These are phyloP conservation scores for Hemicrepidius hirtus DNA, from an alignment of 2,888 invertebrate genomes.

Conservation along the genomic window DNA sequence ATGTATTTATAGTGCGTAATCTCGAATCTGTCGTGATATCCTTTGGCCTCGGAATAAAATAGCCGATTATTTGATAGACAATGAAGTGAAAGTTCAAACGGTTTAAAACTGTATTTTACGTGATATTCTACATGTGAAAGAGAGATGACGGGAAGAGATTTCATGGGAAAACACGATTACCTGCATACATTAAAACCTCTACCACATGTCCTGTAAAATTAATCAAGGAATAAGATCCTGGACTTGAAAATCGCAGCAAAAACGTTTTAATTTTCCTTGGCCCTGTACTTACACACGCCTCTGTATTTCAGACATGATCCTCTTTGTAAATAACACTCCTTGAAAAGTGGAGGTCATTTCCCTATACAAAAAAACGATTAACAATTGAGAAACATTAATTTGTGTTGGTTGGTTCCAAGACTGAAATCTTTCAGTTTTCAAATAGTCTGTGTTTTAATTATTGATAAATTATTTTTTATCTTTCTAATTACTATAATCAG, in stretches of 20 bases:
- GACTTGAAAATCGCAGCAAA: neutral
- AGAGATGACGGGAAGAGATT: conserved; percentile 16
- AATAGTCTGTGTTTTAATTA: conserved; percentile 38
- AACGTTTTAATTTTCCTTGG: neutral
- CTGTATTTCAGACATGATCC: neutral
- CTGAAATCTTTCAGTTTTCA: conserved; percentile 24
- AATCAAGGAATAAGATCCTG: too few relatives aligned
- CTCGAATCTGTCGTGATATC: conserved; percentile 58
- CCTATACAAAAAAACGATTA: conserved; percentile 36
- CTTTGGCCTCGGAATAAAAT: conserved; percentile 59
- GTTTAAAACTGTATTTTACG: conserved; percentile 42
- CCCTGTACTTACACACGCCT: neutral
- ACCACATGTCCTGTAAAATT: too few relatives aligned
- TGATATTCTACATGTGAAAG: conserved; percentile 37
- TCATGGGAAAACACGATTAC: conserved; percentile 19
- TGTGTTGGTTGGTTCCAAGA: conserved; percentile 41
- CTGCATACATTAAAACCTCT: neutral
- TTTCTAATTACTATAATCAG: conserved; percentile 48
- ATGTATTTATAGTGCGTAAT: conserved; percentile 56
- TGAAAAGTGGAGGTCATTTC: conserved; percentile 42
- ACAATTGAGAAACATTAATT: conserved; percentile 23
- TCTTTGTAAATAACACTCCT: neutral
- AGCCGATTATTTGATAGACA: conserved; percentile 56
- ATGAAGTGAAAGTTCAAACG: conserved; percentile 58
- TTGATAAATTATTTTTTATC: conserved; percentile 44